These are phyloP conservation scores for Eumerus sabulonum DNA, from an alignment of 2,888 invertebrate species.

Conservation along the genomic window DNA sequence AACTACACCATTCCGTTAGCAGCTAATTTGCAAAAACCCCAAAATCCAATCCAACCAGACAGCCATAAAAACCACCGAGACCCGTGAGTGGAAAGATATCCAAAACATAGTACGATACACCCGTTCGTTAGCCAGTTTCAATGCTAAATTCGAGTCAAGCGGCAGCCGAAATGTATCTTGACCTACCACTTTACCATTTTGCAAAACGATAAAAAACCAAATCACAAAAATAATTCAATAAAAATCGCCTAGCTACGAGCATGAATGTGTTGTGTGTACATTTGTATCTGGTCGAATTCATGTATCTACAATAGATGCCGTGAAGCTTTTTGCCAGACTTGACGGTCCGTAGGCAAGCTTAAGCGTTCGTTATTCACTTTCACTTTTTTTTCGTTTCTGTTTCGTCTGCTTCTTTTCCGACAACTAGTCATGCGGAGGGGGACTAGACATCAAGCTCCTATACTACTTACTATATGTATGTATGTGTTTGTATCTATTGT, in stretches of 20 bases:
- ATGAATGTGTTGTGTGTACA: conserved; percentile 5
- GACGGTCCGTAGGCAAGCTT: conserved; percentile 46
- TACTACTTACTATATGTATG: not conserved
- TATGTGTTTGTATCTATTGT: conserved; percentile 5
- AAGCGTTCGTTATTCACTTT: conserved; percentile 53
- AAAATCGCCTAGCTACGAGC: conserved; percentile 22
- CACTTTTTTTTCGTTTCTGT: conserved; percentile 52
- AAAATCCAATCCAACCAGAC: too few relatives aligned
- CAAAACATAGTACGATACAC: conserved; percentile 19
- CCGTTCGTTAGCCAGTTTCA: conserved; percentile 34
- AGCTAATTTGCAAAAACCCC: conserved; percentile 38
- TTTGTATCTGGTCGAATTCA: too few relatives aligned
- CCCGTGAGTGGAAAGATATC: conserved; percentile 27
- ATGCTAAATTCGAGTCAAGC: conserved; percentile 60
- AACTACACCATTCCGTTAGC: not conserved
- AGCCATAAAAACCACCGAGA: conserved; percentile 37
- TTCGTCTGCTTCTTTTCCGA: conserved; percentile 22
- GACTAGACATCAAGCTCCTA: conserved; percentile 34
- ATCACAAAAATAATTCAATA: conserved; percentile 29
- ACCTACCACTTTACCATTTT: conserved; percentile 68
- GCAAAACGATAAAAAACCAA: conserved; percentile 43
- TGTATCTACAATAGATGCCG: too few relatives aligned
- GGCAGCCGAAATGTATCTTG: conserved; percentile 61
- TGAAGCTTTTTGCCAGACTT: not conserved
- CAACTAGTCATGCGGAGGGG: too few relatives aligned